phyloP scores from a whole-genome alignment of 1,140 invertebrate species.

The Cyclargus thomasi region DNA sequence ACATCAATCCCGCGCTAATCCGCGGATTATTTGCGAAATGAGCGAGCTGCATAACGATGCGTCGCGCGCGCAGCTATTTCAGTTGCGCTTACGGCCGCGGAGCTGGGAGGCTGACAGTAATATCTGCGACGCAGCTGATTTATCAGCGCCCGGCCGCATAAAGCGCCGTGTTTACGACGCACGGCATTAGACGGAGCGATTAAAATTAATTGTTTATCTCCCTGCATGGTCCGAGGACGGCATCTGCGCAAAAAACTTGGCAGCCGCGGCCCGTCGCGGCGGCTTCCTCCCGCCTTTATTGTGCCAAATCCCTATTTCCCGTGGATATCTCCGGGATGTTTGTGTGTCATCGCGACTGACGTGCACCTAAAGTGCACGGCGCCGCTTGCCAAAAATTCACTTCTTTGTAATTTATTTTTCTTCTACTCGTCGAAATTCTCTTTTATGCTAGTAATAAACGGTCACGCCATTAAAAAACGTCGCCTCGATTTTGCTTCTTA shows the following conservation, averaged over 20 bases:
- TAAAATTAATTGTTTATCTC: constrained; percentile 22
- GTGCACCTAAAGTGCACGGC: constrained; percentile 13
- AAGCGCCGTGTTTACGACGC: constrained; percentile 46
- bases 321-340: constrained; percentile 27
- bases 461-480: background rate
- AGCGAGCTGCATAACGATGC: constrained; percentile 58
- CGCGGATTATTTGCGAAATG: constrained; percentile 56
- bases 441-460: background rate
- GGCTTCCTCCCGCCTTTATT: constrained; percentile 33
- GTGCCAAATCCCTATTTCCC: constrained; percentile 38
- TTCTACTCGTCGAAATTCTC: background rate
- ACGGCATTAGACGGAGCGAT: constrained; percentile 42
- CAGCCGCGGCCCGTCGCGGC: constrained; percentile 17
- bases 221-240: constrained; percentile 13
- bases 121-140: constrained; percentile 57
- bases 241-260: constrained; percentile 14
- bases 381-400: constrained; percentile 17
- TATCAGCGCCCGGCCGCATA: constrained; percentile 44
- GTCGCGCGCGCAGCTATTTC: constrained; percentile 53
- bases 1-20: constrained; percentile 59
- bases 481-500: background rate
- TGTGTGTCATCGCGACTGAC: constrained; percentile 29
- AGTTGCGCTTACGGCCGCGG: constrained; percentile 52
- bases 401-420: constrained; percentile 15
- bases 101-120: constrained; percentile 40